Percentiles rank a stretch among this genome's conserved stretches.
These are phyloP conservation scores for Operophtera brumata DNA, from an alignment of 2,888 invertebrate genomes.

Conservation along the genomic window DNA sequence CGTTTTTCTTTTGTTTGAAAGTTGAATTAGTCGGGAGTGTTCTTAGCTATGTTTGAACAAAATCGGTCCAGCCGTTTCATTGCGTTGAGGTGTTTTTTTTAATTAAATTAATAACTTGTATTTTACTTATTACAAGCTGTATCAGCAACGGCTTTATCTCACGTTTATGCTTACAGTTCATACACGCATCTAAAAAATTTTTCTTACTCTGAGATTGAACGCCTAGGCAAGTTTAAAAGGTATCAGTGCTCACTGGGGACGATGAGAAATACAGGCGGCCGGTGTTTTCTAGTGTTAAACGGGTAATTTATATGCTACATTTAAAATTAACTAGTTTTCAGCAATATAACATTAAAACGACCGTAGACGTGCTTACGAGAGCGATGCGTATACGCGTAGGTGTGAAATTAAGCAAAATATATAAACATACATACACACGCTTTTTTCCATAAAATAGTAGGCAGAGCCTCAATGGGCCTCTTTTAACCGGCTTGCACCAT, in stretches of 20 bases:
- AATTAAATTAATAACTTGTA: neutral
- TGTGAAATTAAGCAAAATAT: neutral
- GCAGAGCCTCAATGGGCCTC: no score
- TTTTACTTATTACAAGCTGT: neutral
- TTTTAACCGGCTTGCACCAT: no score
- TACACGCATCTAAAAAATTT: no score
- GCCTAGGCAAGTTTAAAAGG: constrained; percentile 16
- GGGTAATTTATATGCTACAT: constrained; percentile 19
- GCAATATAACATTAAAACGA: neutral
- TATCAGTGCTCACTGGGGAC: constrained; percentile 19
- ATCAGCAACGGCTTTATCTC: neutral
- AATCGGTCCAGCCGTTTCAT: no score
- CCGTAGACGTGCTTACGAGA: neutral
- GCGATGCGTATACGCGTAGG: neutral
- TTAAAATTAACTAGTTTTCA: constrained; percentile 11
- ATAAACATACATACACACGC: no score
- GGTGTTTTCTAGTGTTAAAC: constrained; percentile 15
- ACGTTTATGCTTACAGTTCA: no score
- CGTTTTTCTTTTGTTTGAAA: no score
- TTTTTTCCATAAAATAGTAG: no score
- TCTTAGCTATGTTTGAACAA: no score
- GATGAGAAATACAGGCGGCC: constrained; percentile 13
- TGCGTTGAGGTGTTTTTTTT: no score
- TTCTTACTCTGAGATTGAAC: neutral
- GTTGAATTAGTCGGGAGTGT: no score